Conservation (phyloP, 1,140 invertebrate species). For the Pseudomyrmex dendroicus region DNA sequence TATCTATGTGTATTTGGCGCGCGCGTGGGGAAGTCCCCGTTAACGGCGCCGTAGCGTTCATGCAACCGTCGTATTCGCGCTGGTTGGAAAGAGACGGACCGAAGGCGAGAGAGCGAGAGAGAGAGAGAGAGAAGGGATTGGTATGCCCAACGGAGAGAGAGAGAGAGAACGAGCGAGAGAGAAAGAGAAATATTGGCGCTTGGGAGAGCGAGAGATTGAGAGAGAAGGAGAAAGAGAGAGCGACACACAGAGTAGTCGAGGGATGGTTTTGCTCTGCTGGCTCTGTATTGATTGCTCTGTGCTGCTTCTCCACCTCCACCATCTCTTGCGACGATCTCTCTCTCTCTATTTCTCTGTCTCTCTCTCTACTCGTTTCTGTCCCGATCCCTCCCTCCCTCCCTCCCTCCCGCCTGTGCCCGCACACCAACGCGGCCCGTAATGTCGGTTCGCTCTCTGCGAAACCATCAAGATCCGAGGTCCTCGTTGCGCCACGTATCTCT, state of each 20-base stretch:
- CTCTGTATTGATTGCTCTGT: slow-evolving; percentile 81
- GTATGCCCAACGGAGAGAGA: slow-evolving; percentile 1
- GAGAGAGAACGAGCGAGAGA: slow-evolving; percentile 15
- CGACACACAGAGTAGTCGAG: slow-evolving; percentile 62
- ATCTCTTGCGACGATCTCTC: slow-evolving; percentile 71
- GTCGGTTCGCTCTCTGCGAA: slow-evolving; percentile 66
- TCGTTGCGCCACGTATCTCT: slow-evolving; percentile 61
- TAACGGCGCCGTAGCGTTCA: slow-evolving; percentile 72
- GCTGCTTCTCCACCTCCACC: slow-evolving; percentile 71
- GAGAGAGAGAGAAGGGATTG: not conserved
- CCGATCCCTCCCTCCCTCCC: slow-evolving; percentile 14
- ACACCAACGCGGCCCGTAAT: slow-evolving; percentile 62
- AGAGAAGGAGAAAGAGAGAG: slow-evolving; percentile 24
- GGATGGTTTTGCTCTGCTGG: slow-evolving; percentile 81
- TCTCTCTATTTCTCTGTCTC: slow-evolving; percentile 54
- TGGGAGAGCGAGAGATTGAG: not conserved
- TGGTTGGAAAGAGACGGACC: slow-evolving; percentile 58
- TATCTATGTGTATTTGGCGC: slow-evolving; percentile 32
- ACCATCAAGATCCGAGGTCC: slow-evolving; percentile 74
- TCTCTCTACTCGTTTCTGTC: slow-evolving; percentile 60
- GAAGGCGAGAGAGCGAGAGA: not conserved
- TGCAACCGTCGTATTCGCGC: slow-evolving; percentile 76
- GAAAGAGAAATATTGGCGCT: not conserved
- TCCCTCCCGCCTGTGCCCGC: slow-evolving; percentile 2
- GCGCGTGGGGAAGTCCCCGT: slow-evolving; percentile 70